phyloP scores from a whole-genome alignment of 1,140 invertebrate genomes.

The Dendrolimus punctatus region DNA sequence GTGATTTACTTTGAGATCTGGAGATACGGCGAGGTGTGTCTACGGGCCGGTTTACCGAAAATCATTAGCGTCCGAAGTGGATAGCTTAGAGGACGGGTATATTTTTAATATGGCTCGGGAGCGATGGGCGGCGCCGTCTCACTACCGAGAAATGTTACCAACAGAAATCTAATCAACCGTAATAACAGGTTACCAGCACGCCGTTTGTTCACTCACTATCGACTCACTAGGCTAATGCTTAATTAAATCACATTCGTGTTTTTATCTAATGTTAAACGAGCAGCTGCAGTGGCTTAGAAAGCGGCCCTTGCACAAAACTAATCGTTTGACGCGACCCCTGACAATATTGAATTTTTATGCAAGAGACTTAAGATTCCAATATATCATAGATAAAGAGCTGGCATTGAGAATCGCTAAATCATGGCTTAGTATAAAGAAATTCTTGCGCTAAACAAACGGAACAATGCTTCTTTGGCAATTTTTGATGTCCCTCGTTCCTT shows the following conservation, averaged over 20 bases:
- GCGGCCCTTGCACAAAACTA: constrained; percentile 17
- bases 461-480: constrained; percentile 46
- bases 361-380: constrained; percentile 39
- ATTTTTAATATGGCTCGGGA: constrained; percentile 67
- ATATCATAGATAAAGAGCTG: constrained; percentile 52
- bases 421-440: constrained; percentile 40
- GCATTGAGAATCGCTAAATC: constrained; percentile 30
- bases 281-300: constrained; percentile 34
- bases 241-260: constrained; percentile 65
- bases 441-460: constrained; percentile 52
- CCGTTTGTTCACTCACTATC: constrained; percentile 58
- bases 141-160: constrained; percentile 70
- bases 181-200: constrained; percentile 68
- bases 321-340: constrained; percentile 16
- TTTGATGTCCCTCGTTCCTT: constrained; percentile 44
- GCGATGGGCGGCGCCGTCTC: constrained; percentile 62
- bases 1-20: constrained; percentile 69
- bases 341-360: constrained; percentile 17
- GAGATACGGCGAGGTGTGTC: constrained; percentile 58
- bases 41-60: constrained; percentile 64
- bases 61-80: constrained; percentile 64
- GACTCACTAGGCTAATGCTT: constrained; percentile 57
- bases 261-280: constrained; percentile 38
- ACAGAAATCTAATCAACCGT: constrained; percentile 70
- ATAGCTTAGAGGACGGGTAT: constrained; percentile 63